Evolutionary conservation across 2,888 invertebrate genomes (phyloP).

Genomic region (Dicycla oo): DNA sequence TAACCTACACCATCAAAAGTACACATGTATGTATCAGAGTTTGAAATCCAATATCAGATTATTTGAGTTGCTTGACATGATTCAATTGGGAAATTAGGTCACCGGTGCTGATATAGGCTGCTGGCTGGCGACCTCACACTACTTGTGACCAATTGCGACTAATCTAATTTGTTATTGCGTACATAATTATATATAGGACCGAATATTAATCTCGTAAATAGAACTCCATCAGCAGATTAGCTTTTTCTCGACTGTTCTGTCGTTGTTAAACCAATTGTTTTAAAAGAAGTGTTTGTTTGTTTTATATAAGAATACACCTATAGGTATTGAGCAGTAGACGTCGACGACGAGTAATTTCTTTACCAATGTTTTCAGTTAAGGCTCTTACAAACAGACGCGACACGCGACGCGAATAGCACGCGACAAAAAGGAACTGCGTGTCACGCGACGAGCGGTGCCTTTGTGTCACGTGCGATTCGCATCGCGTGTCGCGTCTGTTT

Average conservation of each 20-base stretch:
- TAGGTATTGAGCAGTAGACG: background rate
- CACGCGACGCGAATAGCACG: too few relatives aligned
- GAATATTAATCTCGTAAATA: conserved; percentile 31
- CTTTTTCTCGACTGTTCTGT: background rate
- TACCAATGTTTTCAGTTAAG: too few relatives aligned
- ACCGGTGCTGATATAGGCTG: conserved; percentile 16
- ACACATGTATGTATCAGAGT: conserved; percentile 27
- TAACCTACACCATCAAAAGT: conserved; percentile 20
- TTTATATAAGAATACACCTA: background rate
- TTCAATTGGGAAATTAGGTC: conserved; percentile 55
- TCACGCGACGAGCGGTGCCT: too few relatives aligned
- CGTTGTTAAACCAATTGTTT: background rate
- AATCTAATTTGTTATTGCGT: conserved; percentile 45
- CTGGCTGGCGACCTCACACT: conserved; percentile 34
- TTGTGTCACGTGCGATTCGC: too few relatives aligned
- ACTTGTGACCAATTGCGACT: conserved; percentile 52
- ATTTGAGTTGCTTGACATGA: conserved; percentile 32
- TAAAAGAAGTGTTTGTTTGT: too few relatives aligned
- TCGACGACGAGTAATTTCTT: background rate
- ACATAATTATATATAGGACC: conserved; percentile 37
- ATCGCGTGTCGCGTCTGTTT: too few relatives aligned
- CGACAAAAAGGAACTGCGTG: too few relatives aligned
- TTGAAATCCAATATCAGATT: conserved; percentile 53
- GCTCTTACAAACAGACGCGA: too few relatives aligned
- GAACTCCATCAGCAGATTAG: too few relatives aligned